Percentiles rank a stretch among this genome's conserved stretches.
These are phyloP conservation scores for Drosophila lacertosa DNA, from an alignment of 1,140 invertebrate genomes.

Conservation along the genomic window DNA sequence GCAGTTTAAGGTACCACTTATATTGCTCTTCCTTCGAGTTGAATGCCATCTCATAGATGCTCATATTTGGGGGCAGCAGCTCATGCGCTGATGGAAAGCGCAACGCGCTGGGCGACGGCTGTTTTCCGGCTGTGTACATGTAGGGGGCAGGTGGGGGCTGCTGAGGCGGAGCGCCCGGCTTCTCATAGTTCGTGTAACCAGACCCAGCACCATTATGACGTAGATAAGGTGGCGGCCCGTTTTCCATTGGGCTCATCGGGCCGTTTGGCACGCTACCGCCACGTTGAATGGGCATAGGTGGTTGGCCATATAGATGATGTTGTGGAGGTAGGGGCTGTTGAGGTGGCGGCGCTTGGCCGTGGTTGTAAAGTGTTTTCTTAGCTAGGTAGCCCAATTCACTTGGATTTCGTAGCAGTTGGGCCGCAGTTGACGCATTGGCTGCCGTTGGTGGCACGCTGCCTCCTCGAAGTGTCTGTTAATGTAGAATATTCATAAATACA, in stretches of 20 bases:
- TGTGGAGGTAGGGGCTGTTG: constrained; percentile 59
- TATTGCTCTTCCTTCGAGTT: constrained; percentile 83
- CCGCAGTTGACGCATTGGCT: constrained; percentile 46
- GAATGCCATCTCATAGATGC: constrained; percentile 82
- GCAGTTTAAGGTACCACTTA: constrained; percentile 79
- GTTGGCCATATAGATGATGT: constrained; percentile 66
- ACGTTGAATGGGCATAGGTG: constrained; percentile 65
- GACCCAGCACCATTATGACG: constrained; percentile 66
- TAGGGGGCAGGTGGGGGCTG: constrained; percentile 60
- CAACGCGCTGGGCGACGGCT: constrained; percentile 76
- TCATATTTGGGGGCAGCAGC: constrained; percentile 82
- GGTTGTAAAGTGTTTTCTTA: constrained; percentile 75
- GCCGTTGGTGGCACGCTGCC: constrained; percentile 72
- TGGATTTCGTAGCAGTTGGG: constrained; percentile 69
- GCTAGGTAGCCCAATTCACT: constrained; percentile 75
- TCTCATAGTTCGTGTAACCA: constrained; percentile 62
- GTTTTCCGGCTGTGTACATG: constrained; percentile 65
- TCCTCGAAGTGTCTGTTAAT: constrained; percentile 56
- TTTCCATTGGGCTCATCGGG: constrained; percentile 81
- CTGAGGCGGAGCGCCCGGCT: constrained; percentile 57
- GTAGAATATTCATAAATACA: background rate
- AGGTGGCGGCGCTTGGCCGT: constrained; percentile 62
- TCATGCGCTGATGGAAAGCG: constrained; percentile 79
- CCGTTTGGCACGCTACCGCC: constrained; percentile 77
- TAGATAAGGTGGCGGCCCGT: constrained; percentile 63